These are phyloP conservation scores for Teinopalpus imperialis DNA, from an alignment of 2,888 invertebrate genomes.

Conservation along the genomic window DNA sequence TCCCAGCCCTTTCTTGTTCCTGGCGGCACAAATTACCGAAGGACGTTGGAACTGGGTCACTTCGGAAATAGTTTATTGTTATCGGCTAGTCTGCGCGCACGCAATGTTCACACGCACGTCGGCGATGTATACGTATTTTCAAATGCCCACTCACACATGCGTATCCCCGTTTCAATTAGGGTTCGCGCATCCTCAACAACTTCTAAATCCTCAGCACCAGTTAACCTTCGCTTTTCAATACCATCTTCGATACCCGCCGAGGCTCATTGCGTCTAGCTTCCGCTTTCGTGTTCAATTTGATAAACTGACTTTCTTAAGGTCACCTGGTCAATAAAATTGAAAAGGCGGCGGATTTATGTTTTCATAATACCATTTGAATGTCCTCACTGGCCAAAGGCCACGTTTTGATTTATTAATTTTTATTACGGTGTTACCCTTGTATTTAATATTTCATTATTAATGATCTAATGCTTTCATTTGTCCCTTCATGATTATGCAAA, in stretches of 20 bases:
- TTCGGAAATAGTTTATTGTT: constrained; percentile 83
- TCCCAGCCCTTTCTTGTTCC: constrained; percentile 79
- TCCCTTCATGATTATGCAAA: constrained; percentile 44
- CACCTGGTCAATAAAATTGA: constrained; percentile 70
- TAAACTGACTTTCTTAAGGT: constrained; percentile 67
- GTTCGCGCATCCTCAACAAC: constrained; percentile 62
- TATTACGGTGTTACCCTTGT: constrained; percentile 76
- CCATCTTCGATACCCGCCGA: constrained; percentile 42
- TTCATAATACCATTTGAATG: constrained; percentile 58
- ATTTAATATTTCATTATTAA: constrained; percentile 26
- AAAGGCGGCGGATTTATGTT: constrained; percentile 63
- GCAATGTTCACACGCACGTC: constrained; percentile 55
- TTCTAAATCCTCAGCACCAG: constrained; percentile 57
- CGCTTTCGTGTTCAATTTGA: constrained; percentile 62
- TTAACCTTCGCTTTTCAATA: constrained; percentile 65
- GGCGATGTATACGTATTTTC: constrained; percentile 51
- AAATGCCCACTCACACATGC: constrained; percentile 66
- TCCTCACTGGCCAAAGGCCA: constrained; percentile 65
- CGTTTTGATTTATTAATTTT: constrained; percentile 68
- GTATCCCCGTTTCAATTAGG: constrained; percentile 59
- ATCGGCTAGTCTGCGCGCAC: constrained; percentile 75
- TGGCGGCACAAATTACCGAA: constrained; percentile 78
- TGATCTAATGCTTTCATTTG: constrained; percentile 50
- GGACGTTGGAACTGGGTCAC: constrained; percentile 81
- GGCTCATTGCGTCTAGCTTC: constrained; percentile 52